A percentile compares a stretch with the other conserved stretches of the same genome.
phyloP scores from a whole-genome alignment of 2,888 invertebrate genomes.

The Drosophila longiperda region DNA sequence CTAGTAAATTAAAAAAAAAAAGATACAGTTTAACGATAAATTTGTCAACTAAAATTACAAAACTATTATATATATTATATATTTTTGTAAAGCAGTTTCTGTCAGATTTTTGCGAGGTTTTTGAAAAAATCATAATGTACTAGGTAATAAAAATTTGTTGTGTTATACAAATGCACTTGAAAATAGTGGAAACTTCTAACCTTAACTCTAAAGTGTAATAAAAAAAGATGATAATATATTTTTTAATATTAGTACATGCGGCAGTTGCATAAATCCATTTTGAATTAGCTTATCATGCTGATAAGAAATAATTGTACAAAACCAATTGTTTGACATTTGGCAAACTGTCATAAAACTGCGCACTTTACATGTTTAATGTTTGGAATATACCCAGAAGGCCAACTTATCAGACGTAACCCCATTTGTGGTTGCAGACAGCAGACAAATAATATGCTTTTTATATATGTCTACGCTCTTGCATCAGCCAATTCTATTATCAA shows the following conservation, averaged over 20 bases:
- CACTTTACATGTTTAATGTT: conserved; percentile 38
- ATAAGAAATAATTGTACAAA: neutral
- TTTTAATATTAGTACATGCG: neutral
- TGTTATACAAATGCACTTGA: too few relatives aligned
- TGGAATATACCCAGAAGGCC: conserved; percentile 34
- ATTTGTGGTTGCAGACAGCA: conserved; percentile 28
- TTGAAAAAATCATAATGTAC: too few relatives aligned
- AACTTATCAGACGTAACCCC: conserved; percentile 59
- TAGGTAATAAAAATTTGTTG: too few relatives aligned
- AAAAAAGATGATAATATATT: neutral
- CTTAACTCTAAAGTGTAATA: neutral
- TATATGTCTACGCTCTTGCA: conserved; percentile 46
- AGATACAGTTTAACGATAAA: too few relatives aligned
- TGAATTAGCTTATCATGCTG: neutral
- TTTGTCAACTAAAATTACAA: too few relatives aligned
- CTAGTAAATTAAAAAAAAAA: too few relatives aligned
- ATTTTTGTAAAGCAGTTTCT: too few relatives aligned
- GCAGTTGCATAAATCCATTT: neutral
- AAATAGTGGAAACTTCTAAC: neutral
- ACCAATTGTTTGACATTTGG: conserved; percentile 1
- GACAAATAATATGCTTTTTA: conserved; percentile 30
- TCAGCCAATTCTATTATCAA: conserved; percentile 59
- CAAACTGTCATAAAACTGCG: conserved; percentile 48
- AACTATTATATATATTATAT: too few relatives aligned
- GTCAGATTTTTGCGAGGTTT: too few relatives aligned